These are phyloP conservation scores for Heterodera schachtii DNA, from an alignment of 1,140 invertebrate species.

Conservation along the genomic window DNA sequence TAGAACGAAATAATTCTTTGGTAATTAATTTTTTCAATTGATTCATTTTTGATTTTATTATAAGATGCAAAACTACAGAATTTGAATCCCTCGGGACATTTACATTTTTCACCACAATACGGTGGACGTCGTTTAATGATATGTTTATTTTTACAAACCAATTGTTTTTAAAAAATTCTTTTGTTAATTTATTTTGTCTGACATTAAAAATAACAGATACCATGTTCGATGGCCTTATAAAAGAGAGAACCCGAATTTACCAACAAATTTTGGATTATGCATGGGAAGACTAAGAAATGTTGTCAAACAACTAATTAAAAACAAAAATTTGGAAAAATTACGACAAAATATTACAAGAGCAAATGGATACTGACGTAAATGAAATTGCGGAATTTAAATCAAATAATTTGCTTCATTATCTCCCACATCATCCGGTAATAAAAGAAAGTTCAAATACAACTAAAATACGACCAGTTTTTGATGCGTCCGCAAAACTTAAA, in stretches of 20 bases:
- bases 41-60: no score
- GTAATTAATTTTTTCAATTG: no score
- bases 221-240: neutral
- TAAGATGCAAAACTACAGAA: no score
- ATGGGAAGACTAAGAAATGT: neutral
- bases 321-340: neutral
- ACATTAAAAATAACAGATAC: neutral
- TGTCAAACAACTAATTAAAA: neutral
- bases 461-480: neutral
- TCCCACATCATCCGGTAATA: neutral
- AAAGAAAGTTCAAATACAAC: neutral
- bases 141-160: neutral
- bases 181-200: neutral
- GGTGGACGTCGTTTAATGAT: neutral
- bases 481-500: neutral
- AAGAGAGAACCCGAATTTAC: neutral
- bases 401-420: neutral
- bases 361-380: neutral
- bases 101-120: no score
- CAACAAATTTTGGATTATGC: neutral
- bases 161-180: neutral
- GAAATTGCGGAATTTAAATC: neutral
- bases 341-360: neutral
- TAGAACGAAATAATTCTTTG: no score
- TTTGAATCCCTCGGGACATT: no score